Evolutionary conservation across 2,113 vertebrate species (phyloP).

Genomic region (Megaleporinus macrocephalus): DNA sequence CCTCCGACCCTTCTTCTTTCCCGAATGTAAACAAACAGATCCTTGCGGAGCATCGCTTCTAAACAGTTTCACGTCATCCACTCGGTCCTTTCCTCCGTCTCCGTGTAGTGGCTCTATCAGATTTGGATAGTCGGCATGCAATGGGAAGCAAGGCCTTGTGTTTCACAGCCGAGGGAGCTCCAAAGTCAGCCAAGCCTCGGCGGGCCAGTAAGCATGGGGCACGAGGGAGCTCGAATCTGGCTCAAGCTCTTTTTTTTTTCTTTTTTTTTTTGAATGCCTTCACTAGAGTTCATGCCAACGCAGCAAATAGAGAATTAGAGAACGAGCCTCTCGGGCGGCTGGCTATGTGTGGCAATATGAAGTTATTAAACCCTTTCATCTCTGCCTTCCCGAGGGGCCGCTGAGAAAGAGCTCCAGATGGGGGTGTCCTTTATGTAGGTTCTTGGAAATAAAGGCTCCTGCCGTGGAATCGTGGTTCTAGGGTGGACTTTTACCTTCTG

Average conservation of each 20-base stretch:
- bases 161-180: background rate
- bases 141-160: background rate
- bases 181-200: background rate
- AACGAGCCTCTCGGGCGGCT: background rate
- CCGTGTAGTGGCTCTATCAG: background rate
- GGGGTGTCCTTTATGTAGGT: background rate
- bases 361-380: constrained; percentile 1
- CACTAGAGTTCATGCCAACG: background rate
- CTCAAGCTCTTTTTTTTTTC: background rate
- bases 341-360: background rate
- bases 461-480: background rate
- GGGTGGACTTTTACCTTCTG: no score
- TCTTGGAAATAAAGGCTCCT: no score
- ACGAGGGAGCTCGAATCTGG: background rate
- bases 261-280: background rate
- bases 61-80: background rate
- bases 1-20: background rate
- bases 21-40: constrained; percentile 24
- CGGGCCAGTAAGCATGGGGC: background rate
- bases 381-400: background rate
- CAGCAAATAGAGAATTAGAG: background rate
- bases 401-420: constrained; percentile 5
- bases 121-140: background rate
- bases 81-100: background rate
- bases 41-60: background rate